These are phyloP conservation scores for Henicopernis longicauda DNA, from an alignment of 2,113 vertebrate species.

Conservation along the genomic window DNA sequence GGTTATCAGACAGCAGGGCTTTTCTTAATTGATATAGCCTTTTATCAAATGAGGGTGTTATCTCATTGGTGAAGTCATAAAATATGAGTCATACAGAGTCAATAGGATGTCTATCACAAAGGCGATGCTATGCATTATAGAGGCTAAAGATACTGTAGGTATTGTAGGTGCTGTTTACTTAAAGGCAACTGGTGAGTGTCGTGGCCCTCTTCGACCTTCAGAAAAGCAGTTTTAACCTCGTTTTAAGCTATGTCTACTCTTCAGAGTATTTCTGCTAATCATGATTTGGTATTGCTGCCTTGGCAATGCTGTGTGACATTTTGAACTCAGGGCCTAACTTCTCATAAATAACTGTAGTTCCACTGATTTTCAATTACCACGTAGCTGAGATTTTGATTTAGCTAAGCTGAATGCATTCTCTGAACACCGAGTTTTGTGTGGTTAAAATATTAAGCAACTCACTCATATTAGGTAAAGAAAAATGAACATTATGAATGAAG, in stretches of 20 bases:
- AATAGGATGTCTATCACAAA: slow-evolving; percentile 39
- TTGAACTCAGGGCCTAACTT: neutral
- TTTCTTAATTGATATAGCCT: slow-evolving; percentile 40
- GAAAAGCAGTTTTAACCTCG: neutral
- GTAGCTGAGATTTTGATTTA: neutral
- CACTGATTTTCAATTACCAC: neutral
- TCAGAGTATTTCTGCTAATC: neutral
- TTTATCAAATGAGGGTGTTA: slow-evolving; percentile 15
- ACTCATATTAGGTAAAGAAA: neutral
- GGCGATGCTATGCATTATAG: neutral
- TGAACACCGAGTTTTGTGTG: neutral
- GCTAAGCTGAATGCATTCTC: neutral
- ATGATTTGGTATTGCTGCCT: neutral
- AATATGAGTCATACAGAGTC: slow-evolving; percentile 50
- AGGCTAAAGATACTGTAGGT: neutral
- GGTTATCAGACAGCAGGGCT: slow-evolving; percentile 37
- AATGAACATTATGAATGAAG: neutral
- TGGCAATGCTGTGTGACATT: neutral
- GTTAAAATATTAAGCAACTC: neutral
- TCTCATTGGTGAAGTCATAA: slow-evolving; percentile 46
- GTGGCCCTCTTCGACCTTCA: neutral
- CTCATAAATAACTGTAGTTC: neutral
- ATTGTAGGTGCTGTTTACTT: neutral
- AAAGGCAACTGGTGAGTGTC: neutral
- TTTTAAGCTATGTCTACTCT: neutral